Conservation (phyloP, 2,113 vertebrate species). For the Anguilla rostrata region DNA sequence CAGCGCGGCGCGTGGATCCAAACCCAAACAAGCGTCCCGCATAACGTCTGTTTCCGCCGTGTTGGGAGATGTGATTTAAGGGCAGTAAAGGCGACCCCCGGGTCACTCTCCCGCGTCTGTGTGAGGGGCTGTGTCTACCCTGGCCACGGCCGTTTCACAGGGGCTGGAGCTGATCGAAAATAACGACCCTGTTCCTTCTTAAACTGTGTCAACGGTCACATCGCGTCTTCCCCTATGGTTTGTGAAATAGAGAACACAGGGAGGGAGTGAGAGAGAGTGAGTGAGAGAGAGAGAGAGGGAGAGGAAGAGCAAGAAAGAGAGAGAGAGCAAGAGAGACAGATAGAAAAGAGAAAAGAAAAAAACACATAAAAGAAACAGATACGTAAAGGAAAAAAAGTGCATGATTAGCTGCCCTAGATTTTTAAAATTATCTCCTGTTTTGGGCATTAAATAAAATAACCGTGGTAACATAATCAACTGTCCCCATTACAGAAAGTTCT, state of each 20-base stretch:
- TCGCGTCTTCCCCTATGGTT: not conserved
- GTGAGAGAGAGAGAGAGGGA: not conserved
- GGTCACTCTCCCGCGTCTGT: constrained; percentile 50
- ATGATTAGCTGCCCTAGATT: constrained; percentile 60
- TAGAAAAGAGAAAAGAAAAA: not conserved
- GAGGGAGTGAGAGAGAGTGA: constrained; percentile 13
- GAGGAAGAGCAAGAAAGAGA: constrained; percentile 1
- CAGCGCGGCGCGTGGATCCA: constrained; percentile 59
- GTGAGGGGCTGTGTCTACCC: constrained; percentile 21
- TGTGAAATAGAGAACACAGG: not conserved
- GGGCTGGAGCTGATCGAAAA: constrained; percentile 16
- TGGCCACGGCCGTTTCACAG: constrained; percentile 19
- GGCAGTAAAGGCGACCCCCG: constrained; percentile 64
- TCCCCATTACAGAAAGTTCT: constrained; percentile 56
- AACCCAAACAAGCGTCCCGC: constrained; percentile 69
- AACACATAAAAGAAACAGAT: not conserved
- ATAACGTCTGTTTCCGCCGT: constrained; percentile 66
- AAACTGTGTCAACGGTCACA: constrained; percentile 39
- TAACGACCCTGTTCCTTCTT: constrained; percentile 15
- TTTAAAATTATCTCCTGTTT: constrained; percentile 61
- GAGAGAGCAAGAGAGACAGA: too few relatives aligned
- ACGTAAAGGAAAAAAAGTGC: constrained; percentile 13
- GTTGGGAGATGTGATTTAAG: constrained; percentile 73
- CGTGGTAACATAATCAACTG: constrained; percentile 62
- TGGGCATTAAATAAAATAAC: constrained; percentile 64